Conservation (phyloP, 2,888 invertebrate genomes). For the Seira sanloemensis region DNA sequence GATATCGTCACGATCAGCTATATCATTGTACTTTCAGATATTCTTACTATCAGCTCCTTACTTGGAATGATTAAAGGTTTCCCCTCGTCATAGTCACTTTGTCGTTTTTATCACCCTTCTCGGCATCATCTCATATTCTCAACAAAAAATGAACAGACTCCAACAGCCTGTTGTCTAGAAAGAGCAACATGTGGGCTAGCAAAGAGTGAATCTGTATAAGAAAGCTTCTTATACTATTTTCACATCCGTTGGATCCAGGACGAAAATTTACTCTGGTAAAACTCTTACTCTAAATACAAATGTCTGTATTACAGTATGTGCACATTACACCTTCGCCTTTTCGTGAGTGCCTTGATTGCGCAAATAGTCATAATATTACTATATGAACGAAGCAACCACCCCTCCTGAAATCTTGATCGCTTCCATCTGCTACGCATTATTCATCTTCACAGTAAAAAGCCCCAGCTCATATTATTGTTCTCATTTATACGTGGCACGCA, state of each 20-base stretch:
- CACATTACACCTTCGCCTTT: background rate
- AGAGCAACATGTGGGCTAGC: slow-evolving; percentile 51
- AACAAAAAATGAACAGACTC: slow-evolving; percentile 34
- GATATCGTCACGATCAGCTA: background rate
- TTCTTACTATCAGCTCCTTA: slow-evolving; percentile 5
- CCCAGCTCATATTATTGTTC: background rate
- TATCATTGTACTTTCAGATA: too few relatives aligned
- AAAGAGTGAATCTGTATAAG: background rate
- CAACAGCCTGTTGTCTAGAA: slow-evolving; percentile 47
- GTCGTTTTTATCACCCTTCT: slow-evolving; percentile 18
- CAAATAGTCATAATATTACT: background rate
- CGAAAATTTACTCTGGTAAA: too few relatives aligned
- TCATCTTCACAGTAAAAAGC: slow-evolving; percentile 13
- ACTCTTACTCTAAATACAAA: too few relatives aligned
- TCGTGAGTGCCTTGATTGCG: too few relatives aligned
- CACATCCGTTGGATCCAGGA: background rate
- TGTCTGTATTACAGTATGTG: too few relatives aligned
- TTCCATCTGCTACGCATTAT: slow-evolving; percentile 31
- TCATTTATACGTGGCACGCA: background rate
- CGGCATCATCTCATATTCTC: slow-evolving; percentile 12
- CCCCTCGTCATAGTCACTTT: slow-evolving; percentile 12
- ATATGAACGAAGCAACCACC: background rate
- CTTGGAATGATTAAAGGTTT: slow-evolving; percentile 52
- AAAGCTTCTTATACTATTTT: too few relatives aligned
- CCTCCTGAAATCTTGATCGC: background rate